Percentiles rank a stretch among this genome's conserved stretches.
Evolutionary conservation across 1,140 invertebrate species (phyloP).

Genomic region (Drosophila rufa): DNA sequence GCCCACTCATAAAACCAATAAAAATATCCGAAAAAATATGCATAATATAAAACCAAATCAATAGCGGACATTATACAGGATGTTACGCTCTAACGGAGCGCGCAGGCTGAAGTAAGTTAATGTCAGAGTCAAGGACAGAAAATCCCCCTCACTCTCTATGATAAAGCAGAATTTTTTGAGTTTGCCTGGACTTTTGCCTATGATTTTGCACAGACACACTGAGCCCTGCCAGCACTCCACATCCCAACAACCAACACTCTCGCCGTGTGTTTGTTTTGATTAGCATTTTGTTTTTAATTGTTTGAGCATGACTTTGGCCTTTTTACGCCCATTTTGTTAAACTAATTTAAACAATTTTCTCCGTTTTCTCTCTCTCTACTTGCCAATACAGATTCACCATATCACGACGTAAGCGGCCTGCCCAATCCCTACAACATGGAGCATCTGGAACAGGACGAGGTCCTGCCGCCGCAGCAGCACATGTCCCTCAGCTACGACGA

Average conservation of each 20-base stretch:
- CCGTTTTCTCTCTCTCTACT: not conserved
- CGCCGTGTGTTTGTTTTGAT: slow-evolving; percentile 48
- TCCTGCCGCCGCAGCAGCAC: slow-evolving; percentile 92
- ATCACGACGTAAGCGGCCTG: slow-evolving; percentile 95
- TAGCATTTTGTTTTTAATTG: slow-evolving; percentile 78
- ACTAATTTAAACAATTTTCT: slow-evolving; percentile 75
- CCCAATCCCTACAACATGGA: slow-evolving; percentile 93
- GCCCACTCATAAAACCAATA: slow-evolving; percentile 37
- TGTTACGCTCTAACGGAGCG: slow-evolving; percentile 85
- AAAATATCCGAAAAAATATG: slow-evolving; percentile 16
- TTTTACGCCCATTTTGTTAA: slow-evolving; percentile 46
- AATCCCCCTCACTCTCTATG: slow-evolving; percentile 18
- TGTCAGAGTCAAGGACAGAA: slow-evolving; percentile 43
- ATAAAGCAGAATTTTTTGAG: slow-evolving; percentile 62
- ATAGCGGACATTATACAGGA: slow-evolving; percentile 85
- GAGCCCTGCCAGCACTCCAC: not conserved
- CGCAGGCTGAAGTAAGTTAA: slow-evolving; percentile 84
- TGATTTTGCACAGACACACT: slow-evolving; percentile 20
- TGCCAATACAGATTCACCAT: slow-evolving; percentile 93
- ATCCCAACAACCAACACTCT: slow-evolving; percentile 26
- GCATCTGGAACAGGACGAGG: slow-evolving; percentile 89
- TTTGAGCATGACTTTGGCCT: slow-evolving; percentile 70
- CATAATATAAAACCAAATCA: slow-evolving; percentile 35
- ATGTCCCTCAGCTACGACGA: slow-evolving; percentile 95
- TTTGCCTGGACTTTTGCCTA: slow-evolving; percentile 36